Percentiles rank a stretch among this genome's conserved stretches.
Conservation (phyloP, 1,140 invertebrate species). For the Pygmarrhopalites habei region DNA sequence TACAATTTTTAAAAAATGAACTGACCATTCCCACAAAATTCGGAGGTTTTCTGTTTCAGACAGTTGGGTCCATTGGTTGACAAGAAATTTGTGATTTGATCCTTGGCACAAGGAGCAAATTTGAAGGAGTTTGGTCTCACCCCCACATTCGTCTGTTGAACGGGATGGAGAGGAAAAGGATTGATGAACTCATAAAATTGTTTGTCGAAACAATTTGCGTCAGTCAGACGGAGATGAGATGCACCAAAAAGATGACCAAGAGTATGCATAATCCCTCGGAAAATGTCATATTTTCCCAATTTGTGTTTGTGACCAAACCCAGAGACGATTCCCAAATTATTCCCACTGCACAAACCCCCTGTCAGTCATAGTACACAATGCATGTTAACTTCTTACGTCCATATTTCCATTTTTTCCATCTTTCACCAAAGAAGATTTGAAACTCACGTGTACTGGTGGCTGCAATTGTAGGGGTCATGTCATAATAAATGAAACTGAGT, state of each 20-base stretch:
- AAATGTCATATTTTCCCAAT: slow-evolving; percentile 15
- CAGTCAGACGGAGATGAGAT: not conserved
- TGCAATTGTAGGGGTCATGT: slow-evolving; percentile 14
- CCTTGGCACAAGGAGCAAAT: slow-evolving; percentile 18
- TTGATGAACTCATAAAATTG: not conserved
- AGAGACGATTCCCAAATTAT: slow-evolving; percentile 14
- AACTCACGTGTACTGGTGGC: slow-evolving; percentile 12
- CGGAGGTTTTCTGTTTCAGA: not conserved
- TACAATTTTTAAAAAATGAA: not conserved
- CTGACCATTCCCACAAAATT: slow-evolving; percentile 25
- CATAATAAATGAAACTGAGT: slow-evolving; percentile 16
- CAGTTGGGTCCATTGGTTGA: not conserved
- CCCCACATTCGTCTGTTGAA: slow-evolving; percentile 12
- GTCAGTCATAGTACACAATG: not conserved
- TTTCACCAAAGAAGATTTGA: too few species aligned
- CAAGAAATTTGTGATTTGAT: slow-evolving; percentile 21
- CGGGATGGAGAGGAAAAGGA: slow-evolving; percentile 9
- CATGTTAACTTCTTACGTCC: not conserved
- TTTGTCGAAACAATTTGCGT: not conserved
- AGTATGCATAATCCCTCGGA: slow-evolving; percentile 20
- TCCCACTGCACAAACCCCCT: slow-evolving; percentile 1
- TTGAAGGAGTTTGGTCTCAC: slow-evolving; percentile 18
- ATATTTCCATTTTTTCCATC: too few species aligned
- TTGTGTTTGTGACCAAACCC: slow-evolving; percentile 20
- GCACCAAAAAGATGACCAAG: slow-evolving; percentile 22